Evolutionary conservation across 2,113 vertebrate species (phyloP).

Genomic region (Psettodes erumei): DNA sequence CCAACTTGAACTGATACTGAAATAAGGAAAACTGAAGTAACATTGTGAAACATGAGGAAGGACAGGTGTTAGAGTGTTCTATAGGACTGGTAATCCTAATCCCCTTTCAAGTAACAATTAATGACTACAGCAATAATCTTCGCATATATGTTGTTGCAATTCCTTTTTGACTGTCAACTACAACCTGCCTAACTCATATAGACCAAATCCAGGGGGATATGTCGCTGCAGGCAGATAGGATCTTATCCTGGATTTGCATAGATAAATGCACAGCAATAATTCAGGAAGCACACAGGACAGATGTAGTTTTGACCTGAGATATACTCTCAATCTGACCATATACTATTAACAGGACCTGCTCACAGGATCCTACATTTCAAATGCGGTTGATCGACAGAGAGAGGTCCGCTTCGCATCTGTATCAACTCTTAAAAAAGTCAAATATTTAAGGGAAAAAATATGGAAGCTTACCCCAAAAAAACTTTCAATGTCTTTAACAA

Average conservation of each 20-base stretch:
- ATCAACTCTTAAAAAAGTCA: conserved; percentile 37
- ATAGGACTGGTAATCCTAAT: conserved; percentile 73
- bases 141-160: conserved; percentile 70
- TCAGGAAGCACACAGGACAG: conserved; percentile 42
- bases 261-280: conserved; percentile 75
- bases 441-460: conserved; percentile 29
- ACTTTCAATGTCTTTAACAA: conserved; percentile 75
- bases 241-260: conserved; percentile 82
- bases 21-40: conserved; percentile 69
- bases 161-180: conserved; percentile 71
- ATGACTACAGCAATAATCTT: conserved; percentile 80
- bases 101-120: conserved; percentile 80
- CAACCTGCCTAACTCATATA: conserved; percentile 69
- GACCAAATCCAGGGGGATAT: conserved; percentile 69
- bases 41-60: conserved; percentile 66
- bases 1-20: conserved; percentile 76
- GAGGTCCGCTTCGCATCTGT: conserved; percentile 33
- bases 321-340: conserved; percentile 56
- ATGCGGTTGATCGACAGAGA: conserved; percentile 21
- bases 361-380: conserved; percentile 44
- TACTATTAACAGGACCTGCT: conserved; percentile 44
- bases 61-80: conserved; percentile 76
- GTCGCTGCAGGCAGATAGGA: conserved; percentile 76
- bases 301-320: conserved; percentile 58
- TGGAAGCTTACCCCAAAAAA: conserved; percentile 53